Base-by-base conservation (phyloP, 2,797 vertebrate genomes). In the Hippopotamyrus pictus region DNA sequence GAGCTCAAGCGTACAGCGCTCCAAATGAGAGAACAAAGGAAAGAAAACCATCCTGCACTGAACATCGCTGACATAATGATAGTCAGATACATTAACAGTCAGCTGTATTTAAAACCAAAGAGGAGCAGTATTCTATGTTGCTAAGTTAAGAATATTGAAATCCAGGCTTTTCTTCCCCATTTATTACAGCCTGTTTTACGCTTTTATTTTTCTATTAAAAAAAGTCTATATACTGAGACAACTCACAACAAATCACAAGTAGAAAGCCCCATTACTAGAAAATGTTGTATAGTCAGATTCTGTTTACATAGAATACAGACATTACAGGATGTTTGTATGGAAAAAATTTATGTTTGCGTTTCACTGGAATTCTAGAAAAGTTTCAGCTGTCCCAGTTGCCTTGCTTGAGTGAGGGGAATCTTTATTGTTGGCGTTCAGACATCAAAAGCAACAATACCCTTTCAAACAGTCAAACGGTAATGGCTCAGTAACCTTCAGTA, bases 401-500 rank as follows among this genome's bases (percentile, higher is more conserved):
- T 95, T 95, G 95, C 95, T 95, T 94, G 96, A 93, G 96, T 96
- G 95, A 95, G 93, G 94, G 92, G 93, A 92, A 62, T 86, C 62
- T 93, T 92, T 92, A 93, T 93, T 93, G 92, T 94, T 93, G 92
- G 93, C 96, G 96, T 96, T 95, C 96, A 79, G 33, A 97, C 96
- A 96, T 94, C 95, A 94, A 95, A 95, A 96, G 95, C 96, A 94
- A 95, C 94, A 94, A 96, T 95, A 95, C 94, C 96, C 94, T 95
- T 95, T 95, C 93, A 96, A 97, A 97, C 96, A 97, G 96, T 97
- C 96, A 96, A 95, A 94, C 96, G 96, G 96, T 96, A 96, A 96
- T 97, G 96, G 96, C 96, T 97, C 96, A 96, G 95, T 96, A 96
- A 96, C 96, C 95, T 96, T 96, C 96, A 91, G 94, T 96, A 95